phyloP scores from a whole-genome alignment of 2,113 vertebrate genomes.

The Tachysurus vachellii region DNA sequence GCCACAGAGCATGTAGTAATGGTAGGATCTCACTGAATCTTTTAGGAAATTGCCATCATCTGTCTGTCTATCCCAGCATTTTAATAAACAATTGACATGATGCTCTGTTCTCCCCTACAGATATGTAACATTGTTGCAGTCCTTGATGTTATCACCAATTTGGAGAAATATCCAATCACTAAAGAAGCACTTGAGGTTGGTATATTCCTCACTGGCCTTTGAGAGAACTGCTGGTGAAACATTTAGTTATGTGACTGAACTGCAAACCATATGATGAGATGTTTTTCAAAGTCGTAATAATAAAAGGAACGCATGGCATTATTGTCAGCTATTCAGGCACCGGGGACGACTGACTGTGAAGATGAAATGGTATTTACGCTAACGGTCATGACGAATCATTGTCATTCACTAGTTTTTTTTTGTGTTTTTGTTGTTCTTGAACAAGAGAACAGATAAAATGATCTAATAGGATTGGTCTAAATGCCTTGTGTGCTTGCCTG shows the following conservation, averaged over 20 bases:
- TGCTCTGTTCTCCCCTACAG: constrained; percentile 65
- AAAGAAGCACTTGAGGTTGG: constrained; percentile 98
- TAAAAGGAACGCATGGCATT: not conserved
- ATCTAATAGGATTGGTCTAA: not conserved
- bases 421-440: not conserved
- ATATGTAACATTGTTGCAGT: constrained; percentile 99
- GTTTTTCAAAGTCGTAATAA: not conserved
- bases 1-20: not conserved
- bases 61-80: not conserved
- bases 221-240: not conserved
- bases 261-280: not conserved
- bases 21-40: not conserved
- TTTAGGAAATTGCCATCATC: not conserved
- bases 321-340: not conserved
- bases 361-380: not conserved
- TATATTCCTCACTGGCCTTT: not conserved
- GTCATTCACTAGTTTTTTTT: not conserved
- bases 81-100: not conserved
- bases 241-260: not conserved
- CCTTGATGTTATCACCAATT: constrained; percentile 94
- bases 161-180: constrained; percentile 98
- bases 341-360: no score
- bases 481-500: not conserved
- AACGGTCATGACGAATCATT: not conserved
- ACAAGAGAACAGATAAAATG: not conserved